These are phyloP conservation scores for Merluccius polli DNA, from an alignment of 2,797 vertebrate species.

Conservation along the genomic window DNA sequence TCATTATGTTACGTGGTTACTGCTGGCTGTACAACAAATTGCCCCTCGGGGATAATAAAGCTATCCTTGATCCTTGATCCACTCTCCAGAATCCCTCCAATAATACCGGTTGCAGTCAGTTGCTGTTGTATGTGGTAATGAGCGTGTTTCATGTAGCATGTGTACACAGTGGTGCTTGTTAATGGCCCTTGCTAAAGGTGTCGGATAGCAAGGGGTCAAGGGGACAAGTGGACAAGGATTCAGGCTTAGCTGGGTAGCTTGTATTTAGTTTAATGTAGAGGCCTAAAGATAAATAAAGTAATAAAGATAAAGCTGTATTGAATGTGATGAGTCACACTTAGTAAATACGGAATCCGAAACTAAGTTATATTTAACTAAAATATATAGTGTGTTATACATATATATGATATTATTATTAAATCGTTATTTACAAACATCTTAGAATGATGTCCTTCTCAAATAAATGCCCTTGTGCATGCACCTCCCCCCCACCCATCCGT, in stretches of 20 bases:
- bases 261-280: not conserved
- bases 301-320: not conserved
- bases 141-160: not conserved
- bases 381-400: not conserved
- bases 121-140: not conserved
- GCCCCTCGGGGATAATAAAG: no score
- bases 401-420: not conserved
- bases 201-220: not conserved
- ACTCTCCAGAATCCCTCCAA: not conserved
- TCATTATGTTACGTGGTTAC: no score
- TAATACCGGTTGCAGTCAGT: not conserved
- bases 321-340: not conserved
- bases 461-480: not conserved
- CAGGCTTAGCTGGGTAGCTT: not conserved
- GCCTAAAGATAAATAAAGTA: not conserved
- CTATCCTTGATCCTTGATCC: not conserved
- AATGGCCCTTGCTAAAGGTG: not conserved
- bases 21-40: no score
- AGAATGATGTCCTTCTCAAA: no score
- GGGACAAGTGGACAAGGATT: not conserved
- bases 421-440: not conserved
- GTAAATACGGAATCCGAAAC: not conserved
- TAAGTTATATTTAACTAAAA: not conserved
- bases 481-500: no score
- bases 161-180: not conserved